phyloP scores from a whole-genome alignment of 2,888 invertebrate genomes.

The Mimas tiliae region DNA sequence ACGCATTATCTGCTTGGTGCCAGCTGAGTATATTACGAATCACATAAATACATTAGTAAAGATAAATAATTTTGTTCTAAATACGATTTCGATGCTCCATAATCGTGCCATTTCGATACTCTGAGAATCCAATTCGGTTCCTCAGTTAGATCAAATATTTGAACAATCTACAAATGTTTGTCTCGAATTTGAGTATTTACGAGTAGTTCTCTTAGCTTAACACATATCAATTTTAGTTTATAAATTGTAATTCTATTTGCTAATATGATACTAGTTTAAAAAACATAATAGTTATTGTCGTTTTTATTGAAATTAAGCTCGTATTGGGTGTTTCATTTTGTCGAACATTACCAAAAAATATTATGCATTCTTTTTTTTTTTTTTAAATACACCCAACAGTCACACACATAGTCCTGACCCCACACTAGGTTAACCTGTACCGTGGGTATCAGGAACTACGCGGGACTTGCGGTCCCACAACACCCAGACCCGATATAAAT shows the following conservation, averaged over 20 bases:
- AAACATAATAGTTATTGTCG: too few relatives aligned
- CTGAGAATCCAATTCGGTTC: neutral
- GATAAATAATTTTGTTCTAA: neutral
- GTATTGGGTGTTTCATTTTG: too few relatives aligned
- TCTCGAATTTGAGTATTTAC: neutral
- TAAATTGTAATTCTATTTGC: neutral
- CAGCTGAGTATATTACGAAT: neutral
- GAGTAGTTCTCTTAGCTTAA: neutral
- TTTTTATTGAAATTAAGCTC: too few relatives aligned
- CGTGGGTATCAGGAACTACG: too few relatives aligned
- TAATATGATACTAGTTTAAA: too few relatives aligned
- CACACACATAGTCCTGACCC: too few relatives aligned
- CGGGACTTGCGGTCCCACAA: too few relatives aligned
- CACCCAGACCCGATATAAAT: too few relatives aligned
- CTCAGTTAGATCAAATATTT: neutral
- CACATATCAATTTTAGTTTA: neutral
- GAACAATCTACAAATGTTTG: slow-evolving; percentile 7
- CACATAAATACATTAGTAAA: neutral
- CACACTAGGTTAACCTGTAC: too few relatives aligned
- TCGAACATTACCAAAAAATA: too few relatives aligned
- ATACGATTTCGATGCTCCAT: neutral
- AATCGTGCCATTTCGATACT: neutral
- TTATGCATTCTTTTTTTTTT: too few relatives aligned
- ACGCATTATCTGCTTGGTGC: neutral
- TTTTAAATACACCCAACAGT: too few relatives aligned